Conservation (phyloP, 2,888 invertebrate genomes). For the Nebria salina region DNA sequence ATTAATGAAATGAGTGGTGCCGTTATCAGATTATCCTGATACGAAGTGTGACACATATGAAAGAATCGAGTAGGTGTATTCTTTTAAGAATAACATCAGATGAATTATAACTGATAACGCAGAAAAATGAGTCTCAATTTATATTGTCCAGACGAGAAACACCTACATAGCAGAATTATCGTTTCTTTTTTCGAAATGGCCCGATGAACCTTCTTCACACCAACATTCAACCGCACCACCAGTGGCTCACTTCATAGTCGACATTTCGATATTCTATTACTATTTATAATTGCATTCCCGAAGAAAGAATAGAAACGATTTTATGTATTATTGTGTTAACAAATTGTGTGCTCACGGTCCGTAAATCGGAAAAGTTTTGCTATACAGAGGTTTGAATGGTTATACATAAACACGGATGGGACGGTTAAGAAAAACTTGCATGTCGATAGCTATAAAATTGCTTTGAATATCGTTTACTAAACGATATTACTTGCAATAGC, state of each 20-base stretch:
- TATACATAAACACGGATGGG: constrained; percentile 33
- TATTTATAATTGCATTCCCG: too few relatives aligned
- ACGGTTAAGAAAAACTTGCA: constrained; percentile 33
- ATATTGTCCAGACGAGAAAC: constrained; percentile 31
- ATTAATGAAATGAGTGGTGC: constrained; percentile 26
- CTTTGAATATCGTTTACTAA: constrained; percentile 34
- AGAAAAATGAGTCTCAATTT: constrained; percentile 37
- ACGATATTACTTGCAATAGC: constrained; percentile 9
- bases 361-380: not conserved
- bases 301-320: too few relatives aligned
- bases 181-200: not conserved
- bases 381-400: constrained; percentile 15
- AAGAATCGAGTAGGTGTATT: constrained; percentile 33
- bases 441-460: not conserved
- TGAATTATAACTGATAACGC: constrained; percentile 37
- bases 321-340: too few relatives aligned
- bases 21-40: constrained; percentile 43
- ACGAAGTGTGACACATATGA: constrained; percentile 22
- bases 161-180: constrained; percentile 22
- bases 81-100: constrained; percentile 35
- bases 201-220: not conserved
- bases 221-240: not conserved
- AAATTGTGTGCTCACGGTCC: not conserved
- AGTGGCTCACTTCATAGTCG: too few relatives aligned
- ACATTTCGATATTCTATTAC: too few relatives aligned